Evolutionary conservation across 2,888 invertebrate species (phyloP), one percentile per base, ranked within the genome.

Genomic region (Lepetodrilus schrolli): DNA sequence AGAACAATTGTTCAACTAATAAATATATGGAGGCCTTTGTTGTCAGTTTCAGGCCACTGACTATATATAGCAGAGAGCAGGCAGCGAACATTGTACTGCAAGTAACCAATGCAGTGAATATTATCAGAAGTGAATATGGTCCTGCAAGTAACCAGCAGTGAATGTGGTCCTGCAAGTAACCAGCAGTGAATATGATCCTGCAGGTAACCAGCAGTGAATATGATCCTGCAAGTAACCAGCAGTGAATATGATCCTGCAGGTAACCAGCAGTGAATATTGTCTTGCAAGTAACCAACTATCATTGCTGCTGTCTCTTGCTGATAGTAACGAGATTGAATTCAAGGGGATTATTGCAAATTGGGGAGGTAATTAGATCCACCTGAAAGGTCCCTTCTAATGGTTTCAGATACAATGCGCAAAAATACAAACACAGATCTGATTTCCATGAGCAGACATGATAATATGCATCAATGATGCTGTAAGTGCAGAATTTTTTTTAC

Each of bases 391-490:
- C 37, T 51, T 21, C 49, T 71, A 51, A 71, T 71, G 50, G 70
- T 37, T 51, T 71, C 49, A 71, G 51, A 71, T 38, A 71, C 48
- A 58, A 71, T 71, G 50, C 36, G 36, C 70, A 71, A 71, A 71
- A 68, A 47, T 68, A 68, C 38, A 68, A 68, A 43, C 26, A 68
- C 47, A 58, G 58, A 58, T 58, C 58, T 58, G 34, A 58, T 58
- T 58, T 58, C 58, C 58, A 58, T 58, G 34, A 34, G 34, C 58
- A 58, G 58, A 58, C 58, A 58, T n/a, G 26, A 34, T 58, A 58
- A 58, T 58, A 58, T 58, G 58, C 58, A 58, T 58, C 58, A 58
- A 58, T 58, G 58, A 58, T 58, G 58, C 34, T 58, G 58, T 58
- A 58, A 58, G 34, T 58, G 58, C 58, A 34, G 13, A 58, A 26